These are phyloP conservation scores for Drosophila paucipuncta DNA, from an alignment of 2,888 invertebrate genomes.

Conservation along the genomic window DNA sequence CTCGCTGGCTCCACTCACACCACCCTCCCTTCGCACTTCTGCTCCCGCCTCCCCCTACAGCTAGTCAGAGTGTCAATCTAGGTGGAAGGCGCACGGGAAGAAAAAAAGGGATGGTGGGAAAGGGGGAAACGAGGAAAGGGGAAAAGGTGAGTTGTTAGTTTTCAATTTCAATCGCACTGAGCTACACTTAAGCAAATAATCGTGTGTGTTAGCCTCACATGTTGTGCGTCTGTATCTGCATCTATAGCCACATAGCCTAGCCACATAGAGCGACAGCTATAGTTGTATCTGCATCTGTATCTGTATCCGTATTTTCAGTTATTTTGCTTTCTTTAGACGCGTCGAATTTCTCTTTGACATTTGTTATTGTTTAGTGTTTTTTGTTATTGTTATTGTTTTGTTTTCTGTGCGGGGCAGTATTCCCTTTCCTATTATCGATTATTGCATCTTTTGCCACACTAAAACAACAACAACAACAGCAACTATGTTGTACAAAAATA, in stretches of 20 bases:
- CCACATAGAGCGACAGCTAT: constrained; percentile 27
- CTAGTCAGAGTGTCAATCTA: constrained; percentile 26
- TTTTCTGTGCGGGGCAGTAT: constrained; percentile 35
- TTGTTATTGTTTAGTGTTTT: constrained; percentile 42
- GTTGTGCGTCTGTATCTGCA: constrained; percentile 47
- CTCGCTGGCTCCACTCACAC: neutral
- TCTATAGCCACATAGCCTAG: constrained; percentile 28
- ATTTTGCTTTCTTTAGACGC: constrained; percentile 61
- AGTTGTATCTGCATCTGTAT: constrained; percentile 35
- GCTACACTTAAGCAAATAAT: constrained; percentile 80
- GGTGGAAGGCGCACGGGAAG: no score
- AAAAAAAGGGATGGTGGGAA: no score
- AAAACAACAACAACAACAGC: constrained; percentile 21
- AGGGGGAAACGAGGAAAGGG: neutral
- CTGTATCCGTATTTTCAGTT: constrained; percentile 41
- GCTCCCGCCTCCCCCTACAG: neutral
- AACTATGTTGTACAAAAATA: constrained; percentile 20
- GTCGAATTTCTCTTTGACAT: constrained; percentile 59
- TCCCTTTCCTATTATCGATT: constrained; percentile 71
- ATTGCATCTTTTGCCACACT: constrained; percentile 63
- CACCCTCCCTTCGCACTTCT: neutral
- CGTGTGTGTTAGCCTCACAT: constrained; percentile 61
- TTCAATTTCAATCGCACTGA: constrained; percentile 69
- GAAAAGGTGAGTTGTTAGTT: constrained; percentile 39
- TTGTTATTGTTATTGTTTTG: constrained; percentile 32